These are phyloP conservation scores for Pollenia amentaria DNA, from an alignment of 2,888 invertebrate genomes.

Conservation along the genomic window DNA sequence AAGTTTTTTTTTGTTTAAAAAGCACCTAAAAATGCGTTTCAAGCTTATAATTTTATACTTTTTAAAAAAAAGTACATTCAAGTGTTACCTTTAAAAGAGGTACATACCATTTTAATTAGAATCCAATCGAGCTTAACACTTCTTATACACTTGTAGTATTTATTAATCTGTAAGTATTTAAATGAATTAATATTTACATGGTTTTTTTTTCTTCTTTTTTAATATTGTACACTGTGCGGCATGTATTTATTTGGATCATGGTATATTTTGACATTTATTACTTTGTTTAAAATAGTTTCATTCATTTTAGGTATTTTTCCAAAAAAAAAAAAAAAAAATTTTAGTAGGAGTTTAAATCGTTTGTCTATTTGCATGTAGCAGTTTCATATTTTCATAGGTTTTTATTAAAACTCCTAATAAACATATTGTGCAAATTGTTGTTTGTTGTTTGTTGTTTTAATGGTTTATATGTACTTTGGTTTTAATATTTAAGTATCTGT, in stretches of 20 bases:
- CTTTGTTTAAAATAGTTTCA: slow-evolving; percentile 46
- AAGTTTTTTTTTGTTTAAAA: too few species aligned
- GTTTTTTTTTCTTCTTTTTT: background rate
- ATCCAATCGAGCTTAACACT: too few species aligned
- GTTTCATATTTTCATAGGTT: slow-evolving; percentile 11
- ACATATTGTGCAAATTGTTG: slow-evolving; percentile 40
- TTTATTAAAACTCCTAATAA: slow-evolving; percentile 30
- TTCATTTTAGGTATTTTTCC: slow-evolving; percentile 38
- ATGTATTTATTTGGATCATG: slow-evolving; percentile 70
- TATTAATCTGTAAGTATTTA: too few species aligned
- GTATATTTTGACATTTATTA: slow-evolving; percentile 72
- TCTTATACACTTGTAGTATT: too few species aligned
- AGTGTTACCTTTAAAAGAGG: too few species aligned
- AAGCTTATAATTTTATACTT: too few species aligned
- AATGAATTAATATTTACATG: background rate
- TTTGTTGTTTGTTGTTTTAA: slow-evolving; percentile 36
- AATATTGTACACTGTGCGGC: slow-evolving; percentile 12
- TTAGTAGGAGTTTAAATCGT: slow-evolving; percentile 49
- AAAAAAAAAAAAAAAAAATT: slow-evolving; percentile 7
- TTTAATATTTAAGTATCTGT: slow-evolving; percentile 3
- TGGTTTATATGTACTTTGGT: background rate
- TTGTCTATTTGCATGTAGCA: background rate
- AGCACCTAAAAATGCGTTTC: too few species aligned
- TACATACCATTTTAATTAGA: too few species aligned
- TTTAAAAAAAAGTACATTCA: too few species aligned